Percentiles rank a stretch among this genome's conserved stretches.
These are phyloP conservation scores for Ophioninae sp. DNA, from an alignment of 2,888 invertebrate species.

Conservation along the genomic window DNA sequence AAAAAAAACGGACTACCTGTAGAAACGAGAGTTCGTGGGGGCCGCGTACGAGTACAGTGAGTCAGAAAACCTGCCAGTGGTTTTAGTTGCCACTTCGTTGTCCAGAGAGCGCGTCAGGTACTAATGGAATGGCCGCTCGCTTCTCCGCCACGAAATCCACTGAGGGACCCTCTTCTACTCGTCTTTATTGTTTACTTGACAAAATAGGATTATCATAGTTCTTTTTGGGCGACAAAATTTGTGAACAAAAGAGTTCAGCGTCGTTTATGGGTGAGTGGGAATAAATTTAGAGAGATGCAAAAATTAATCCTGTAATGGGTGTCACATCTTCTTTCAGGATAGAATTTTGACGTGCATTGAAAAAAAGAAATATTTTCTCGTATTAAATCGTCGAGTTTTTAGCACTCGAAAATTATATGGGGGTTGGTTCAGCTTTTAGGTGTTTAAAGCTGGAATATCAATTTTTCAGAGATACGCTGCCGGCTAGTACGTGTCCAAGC, in stretches of 20 bases:
- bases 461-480: too few relatives aligned
- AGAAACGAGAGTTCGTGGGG: not conserved
- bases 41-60: constrained; percentile 30
- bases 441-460: too few relatives aligned
- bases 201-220: not conserved
- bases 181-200: not conserved
- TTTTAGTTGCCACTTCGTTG: constrained; percentile 66
- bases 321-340: too few relatives aligned
- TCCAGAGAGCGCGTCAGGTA: constrained; percentile 44
- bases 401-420: too few relatives aligned
- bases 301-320: too few relatives aligned
- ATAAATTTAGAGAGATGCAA: not conserved
- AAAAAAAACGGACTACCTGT: constrained; percentile 6
- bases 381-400: too few relatives aligned
- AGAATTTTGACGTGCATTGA: too few relatives aligned
- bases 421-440: too few relatives aligned
- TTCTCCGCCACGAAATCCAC: not conserved
- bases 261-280: not conserved
- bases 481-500: too few relatives aligned
- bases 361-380: too few relatives aligned
- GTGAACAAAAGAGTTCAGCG: not conserved
- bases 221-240: not conserved
- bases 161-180: not conserved
- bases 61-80: constrained; percentile 55
- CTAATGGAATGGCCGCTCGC: constrained; percentile 15